phyloP scores from a whole-genome alignment of 2,888 invertebrate genomes.

The Drosophila kambysellisi region DNA sequence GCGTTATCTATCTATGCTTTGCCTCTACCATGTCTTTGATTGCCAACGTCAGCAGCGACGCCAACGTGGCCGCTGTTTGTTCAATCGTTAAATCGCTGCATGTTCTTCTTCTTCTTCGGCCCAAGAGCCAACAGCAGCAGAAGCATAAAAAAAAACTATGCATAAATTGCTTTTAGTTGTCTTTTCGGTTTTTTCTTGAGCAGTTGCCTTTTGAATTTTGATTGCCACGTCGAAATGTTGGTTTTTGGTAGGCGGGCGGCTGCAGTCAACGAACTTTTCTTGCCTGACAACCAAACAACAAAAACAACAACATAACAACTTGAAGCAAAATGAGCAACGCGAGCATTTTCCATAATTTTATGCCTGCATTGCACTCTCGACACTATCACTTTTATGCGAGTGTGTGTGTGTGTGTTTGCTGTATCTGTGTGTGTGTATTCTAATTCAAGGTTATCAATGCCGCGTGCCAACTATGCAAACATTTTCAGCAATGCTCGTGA shows the following conservation, averaged over 20 bases:
- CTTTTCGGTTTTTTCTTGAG: constrained; percentile 10
- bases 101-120: constrained; percentile 2
- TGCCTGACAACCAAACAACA: constrained; percentile 15
- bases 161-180: constrained; percentile 31
- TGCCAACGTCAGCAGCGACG: constrained; percentile 71
- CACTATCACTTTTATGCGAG: constrained; percentile 2
- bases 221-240: constrained; percentile 51
- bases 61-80: constrained; percentile 63
- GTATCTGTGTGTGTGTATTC: constrained; percentile 17
- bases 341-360: constrained; percentile 43
- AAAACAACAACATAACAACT: constrained; percentile 9
- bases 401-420: constrained; percentile 11
- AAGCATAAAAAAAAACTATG: constrained; percentile 33
- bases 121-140: constrained; percentile 21
- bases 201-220: constrained; percentile 43
- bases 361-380: constrained; percentile 37
- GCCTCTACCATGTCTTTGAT: constrained; percentile 16
- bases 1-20: constrained; percentile 62
- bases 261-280: constrained; percentile 53
- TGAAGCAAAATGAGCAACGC: constrained; percentile 23
- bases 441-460: constrained; percentile 66
- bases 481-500: constrained; percentile 45
- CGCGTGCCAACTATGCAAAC: constrained; percentile 36
- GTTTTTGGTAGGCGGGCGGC: constrained; percentile 12
- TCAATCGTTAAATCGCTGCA: constrained; percentile 53